Base-by-base conservation (phyloP, 2,888 invertebrate species). In the Dynastes hyllus region DNA sequence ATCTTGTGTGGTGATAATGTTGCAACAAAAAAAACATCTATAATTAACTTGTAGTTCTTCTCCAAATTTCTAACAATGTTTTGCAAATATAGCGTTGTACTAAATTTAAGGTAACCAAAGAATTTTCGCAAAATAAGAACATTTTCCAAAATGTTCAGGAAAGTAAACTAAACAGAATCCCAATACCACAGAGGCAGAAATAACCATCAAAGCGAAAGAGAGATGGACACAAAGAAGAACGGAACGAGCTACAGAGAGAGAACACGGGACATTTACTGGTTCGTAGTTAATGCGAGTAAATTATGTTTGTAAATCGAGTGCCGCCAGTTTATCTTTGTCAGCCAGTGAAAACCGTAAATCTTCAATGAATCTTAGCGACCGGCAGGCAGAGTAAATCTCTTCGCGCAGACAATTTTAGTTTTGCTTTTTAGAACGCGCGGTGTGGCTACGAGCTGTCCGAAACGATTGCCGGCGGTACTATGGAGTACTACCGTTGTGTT, bases 331-430 rank as follows among this genome's bases (percentile, higher is more conserved):
- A 76, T 79, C 79, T 76, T 40, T 70, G 79, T 79, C 79, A 76
- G 51, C 50, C 76, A 63, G 53, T 40, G 69, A 76, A 40, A 53
- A 70, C 70, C 40, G 79, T 79, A 79, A 79, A 79, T 79, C 76
- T 79, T 76, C 79, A 79, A 79, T 70, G 79, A 76, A 76, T 79
- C 76, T 79, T 76, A 70, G 71, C 29, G 71, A 76, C 51, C 37
- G 66, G 32, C 55, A 55, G 55, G 32, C 32, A 55, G 55, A 55
- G 70, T 70, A 79, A 79, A 79, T 79, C 79, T 70, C 79, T 40
- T 32, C 71, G 55, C 55, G 55, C 55, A 76, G 79, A 69, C 76
- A 50, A 79, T 79, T 79, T 79, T 79, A 79, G 79, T 79, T 79
- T 76, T 79, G 67, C 67, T 77, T 77, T 77, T 77, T 77, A 77